Percentiles rank a stretch among this genome's conserved stretches.
phyloP scores from a whole-genome alignment of 1,140 invertebrate species.

The Lepidotrigona ventralis region DNA sequence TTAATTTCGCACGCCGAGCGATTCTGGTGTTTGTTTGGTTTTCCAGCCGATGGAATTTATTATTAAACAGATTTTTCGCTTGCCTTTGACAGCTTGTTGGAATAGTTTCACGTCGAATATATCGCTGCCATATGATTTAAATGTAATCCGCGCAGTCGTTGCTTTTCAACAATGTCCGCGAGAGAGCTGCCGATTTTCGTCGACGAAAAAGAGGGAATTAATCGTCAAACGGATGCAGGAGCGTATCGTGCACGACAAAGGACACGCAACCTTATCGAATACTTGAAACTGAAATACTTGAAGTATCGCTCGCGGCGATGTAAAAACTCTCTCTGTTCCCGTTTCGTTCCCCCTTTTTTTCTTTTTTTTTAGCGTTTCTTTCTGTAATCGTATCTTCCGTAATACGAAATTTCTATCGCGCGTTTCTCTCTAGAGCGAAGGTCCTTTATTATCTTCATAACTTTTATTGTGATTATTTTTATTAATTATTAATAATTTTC shows the following conservation, averaged over 20 bases:
- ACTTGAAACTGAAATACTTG: too few species aligned
- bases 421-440: too few species aligned
- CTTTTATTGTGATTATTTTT: too few species aligned
- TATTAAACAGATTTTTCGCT: not conserved
- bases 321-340: not conserved
- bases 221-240: not conserved
- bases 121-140: not conserved
- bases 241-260: not conserved
- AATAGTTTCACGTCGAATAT: not conserved
- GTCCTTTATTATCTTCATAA: too few species aligned
- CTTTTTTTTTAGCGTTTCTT: too few species aligned
- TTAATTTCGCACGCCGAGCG: not conserved
- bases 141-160: not conserved
- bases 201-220: not conserved
- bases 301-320: not conserved
- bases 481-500: too few species aligned
- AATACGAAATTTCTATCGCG: too few species aligned
- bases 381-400: too few species aligned
- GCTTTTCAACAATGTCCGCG: not conserved
- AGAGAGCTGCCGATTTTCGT: not conserved
- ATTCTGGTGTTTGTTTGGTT: not conserved
- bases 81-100: not conserved
- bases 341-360: not conserved
- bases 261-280: not conserved
- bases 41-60: not conserved